These are phyloP conservation scores for Marronus borbonicus DNA, from an alignment of 2,888 invertebrate species.

Conservation along the genomic window DNA sequence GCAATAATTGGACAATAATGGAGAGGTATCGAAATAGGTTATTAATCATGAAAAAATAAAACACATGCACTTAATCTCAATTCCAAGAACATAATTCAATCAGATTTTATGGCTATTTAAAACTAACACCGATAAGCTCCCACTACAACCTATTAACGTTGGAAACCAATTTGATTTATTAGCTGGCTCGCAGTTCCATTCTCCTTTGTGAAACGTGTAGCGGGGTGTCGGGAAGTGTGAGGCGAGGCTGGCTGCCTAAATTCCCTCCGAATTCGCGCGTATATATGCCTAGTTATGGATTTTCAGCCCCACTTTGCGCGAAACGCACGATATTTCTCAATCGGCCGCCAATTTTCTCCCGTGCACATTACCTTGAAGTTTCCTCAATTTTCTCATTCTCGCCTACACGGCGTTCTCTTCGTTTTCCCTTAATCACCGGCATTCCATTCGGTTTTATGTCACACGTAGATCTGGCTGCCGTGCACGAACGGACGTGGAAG, in stretches of 20 bases:
- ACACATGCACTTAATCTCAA: background rate
- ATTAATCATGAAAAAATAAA: background rate
- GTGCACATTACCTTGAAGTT: constrained; percentile 38
- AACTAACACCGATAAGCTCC: constrained; percentile 5
- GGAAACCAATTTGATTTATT: constrained; percentile 7
- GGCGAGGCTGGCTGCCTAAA: background rate
- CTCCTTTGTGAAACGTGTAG: background rate
- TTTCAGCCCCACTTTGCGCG: constrained; percentile 52
- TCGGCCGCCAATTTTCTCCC: constrained; percentile 59
- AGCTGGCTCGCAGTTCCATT: background rate
- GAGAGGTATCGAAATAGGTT: background rate
- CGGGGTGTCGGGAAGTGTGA: background rate
- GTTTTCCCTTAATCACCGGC: constrained; percentile 59
- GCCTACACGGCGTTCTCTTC: constrained; percentile 58
- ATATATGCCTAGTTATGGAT: constrained; percentile 56
- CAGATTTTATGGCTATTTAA: constrained; percentile 1
- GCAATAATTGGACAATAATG: background rate
- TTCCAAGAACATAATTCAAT: background rate
- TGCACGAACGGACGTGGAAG: background rate
- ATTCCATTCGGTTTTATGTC: constrained; percentile 48
- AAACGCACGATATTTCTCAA: constrained; percentile 63
- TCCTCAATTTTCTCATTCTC: constrained; percentile 32
- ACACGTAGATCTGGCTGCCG: constrained; percentile 51
- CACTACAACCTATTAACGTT: constrained; percentile 3
- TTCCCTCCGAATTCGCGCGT: constrained; percentile 1